A percentile compares a stretch with the other conserved stretches of the same genome.
phyloP scores from a whole-genome alignment of 2,888 invertebrate genomes.

The Drosophila algonquin region DNA sequence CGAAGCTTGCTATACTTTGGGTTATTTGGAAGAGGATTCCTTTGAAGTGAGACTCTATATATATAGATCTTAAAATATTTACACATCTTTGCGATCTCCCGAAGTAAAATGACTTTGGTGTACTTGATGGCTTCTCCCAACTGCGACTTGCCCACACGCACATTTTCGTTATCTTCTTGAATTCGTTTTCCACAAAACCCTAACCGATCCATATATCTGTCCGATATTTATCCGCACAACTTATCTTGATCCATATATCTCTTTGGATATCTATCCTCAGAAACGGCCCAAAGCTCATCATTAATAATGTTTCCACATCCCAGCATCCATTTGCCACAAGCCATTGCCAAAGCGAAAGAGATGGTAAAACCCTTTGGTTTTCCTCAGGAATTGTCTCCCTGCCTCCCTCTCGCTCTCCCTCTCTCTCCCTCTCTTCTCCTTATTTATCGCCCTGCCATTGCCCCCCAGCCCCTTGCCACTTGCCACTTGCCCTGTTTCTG shows the following conservation, averaged over 20 bases:
- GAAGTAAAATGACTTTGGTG: too few relatives aligned
- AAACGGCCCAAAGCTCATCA: constrained; percentile 15
- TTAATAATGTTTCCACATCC: constrained; percentile 39
- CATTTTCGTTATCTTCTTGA: too few relatives aligned
- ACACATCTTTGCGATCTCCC: too few relatives aligned
- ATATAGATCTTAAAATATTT: too few relatives aligned
- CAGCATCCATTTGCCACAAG: constrained; percentile 34
- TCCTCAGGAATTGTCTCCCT: constrained; percentile 3
- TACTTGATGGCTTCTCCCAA: too few relatives aligned
- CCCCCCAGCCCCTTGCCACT: constrained; percentile 8
- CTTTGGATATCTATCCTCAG: constrained; percentile 6
- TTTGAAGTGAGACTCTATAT: too few relatives aligned
- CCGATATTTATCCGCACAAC: not conserved
- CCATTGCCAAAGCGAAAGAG: not conserved
- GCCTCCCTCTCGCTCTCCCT: not conserved
- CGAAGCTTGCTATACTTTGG: too few relatives aligned
- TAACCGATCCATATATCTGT: not conserved
- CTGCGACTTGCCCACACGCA: too few relatives aligned
- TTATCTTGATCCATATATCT: not conserved
- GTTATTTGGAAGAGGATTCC: too few relatives aligned
- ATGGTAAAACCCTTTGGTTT: constrained; percentile 9
- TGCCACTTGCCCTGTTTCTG: constrained; percentile 5
- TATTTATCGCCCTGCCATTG: constrained; percentile 43
- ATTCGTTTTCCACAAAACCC: too few relatives aligned
- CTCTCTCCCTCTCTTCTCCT: not conserved